Evolutionary conservation across 2,113 vertebrate species (phyloP), one percentile per base, ranked within the genome.

Genomic region (Ochotona curzoniae): DNA sequence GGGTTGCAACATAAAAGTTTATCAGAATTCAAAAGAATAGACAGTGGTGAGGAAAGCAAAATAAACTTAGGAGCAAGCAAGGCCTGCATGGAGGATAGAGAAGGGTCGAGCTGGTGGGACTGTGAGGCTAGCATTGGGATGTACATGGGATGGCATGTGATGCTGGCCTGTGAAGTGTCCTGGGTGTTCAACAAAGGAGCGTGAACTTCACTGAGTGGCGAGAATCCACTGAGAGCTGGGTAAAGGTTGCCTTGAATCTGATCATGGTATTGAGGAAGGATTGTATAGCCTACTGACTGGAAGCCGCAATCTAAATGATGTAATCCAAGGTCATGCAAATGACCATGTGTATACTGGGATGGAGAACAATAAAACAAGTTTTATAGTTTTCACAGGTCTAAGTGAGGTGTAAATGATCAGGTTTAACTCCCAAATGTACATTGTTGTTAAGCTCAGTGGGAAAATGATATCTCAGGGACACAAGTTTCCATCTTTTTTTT

Each of bases 401-500:
- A 60, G 64, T 3, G 7, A 47, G 57, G 32, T 25, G 69, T 30
- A 57, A 17, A 57, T 14, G 18, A 14, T 76, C 80, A 20, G 20
- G 17, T 47, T 80, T 4, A 74, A 30, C 66, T 38, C 15, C 14
- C 54, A 44, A 44, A 44, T 57, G 54, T 57, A 17, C 54, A 15
- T 18, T 66, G 12, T 21, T n/a, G 32, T 25, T 63, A n/a, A 38
- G 54, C n/a, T 2, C 0, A 1, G 8, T 0, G 20, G 23, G 18
- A 54, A 57, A 47, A 20, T 0, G 0, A 0, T 12, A 30, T 76
- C 54, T 35, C 87, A 26, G 44, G 54, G 44, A 2, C 35, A 25
- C 1, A 21, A 12, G 4, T 3, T 12, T 18, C 32, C 71, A 47
- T 5, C 11, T 47, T 6, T 63, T 70, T 25, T 78, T 44, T n/a